Base-by-base conservation (phyloP, 2,113 vertebrate species). In the Ophthalmolycus amberensis region DNA sequence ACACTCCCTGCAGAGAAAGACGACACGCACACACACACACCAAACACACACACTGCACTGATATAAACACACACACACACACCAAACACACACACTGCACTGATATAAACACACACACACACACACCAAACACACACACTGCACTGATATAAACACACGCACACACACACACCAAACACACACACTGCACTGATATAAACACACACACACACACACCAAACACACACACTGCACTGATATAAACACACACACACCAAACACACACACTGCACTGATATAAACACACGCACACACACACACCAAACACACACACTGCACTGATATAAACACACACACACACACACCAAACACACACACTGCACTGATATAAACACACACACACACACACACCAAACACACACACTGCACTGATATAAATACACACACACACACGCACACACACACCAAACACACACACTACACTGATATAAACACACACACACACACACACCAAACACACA, bases 1-100 rank as follows among this genome's bases (percentile, higher is more conserved):
- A 37, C 0, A 0, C 15, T 18, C 18, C 73, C 69, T 34, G 50
- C 66, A 46, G 84, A 84, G 78, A 88, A 79, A 44, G 74, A 71
- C 3, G 20, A 65, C 63, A 44, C 44, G 0, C 46, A 59, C 22
- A 29, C 88, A 10, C 3, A 25, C 25, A 25, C 37, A 32, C 22
- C 88, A 10, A 1, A 25, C 25, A 25, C 37, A 32, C 22, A 46
- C 52, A 56, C 71, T 25, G 74, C 18, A 38, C 38, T 38, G 8
- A 38, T 9, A 38, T 38, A 38, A 38, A 25, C 25, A 25, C 25
- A 25, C 25, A 25, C 40, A 16, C 4, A 46, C 44, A 46, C 44
- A 44, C 42, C 4, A 46, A 14, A 46, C 44, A 44, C 42, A 44
- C 11, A 44, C 42, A 44, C 42, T 12, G 42, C 11, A 44, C 42